Base-by-base conservation (phyloP, 2,797 vertebrate genomes). In the Tragopan temminckii region DNA sequence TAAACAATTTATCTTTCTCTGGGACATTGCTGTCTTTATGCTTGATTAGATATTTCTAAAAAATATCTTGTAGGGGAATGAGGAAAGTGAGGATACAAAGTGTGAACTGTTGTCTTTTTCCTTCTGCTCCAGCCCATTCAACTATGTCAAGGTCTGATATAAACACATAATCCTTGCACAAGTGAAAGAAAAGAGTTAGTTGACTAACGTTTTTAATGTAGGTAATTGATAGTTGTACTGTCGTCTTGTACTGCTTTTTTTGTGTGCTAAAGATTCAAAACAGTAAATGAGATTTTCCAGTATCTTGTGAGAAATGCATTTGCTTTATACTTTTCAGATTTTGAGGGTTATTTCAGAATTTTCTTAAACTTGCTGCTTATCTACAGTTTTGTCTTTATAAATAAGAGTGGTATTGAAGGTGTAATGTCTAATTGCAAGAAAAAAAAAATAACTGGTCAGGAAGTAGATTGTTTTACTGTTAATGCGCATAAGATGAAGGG, bases 301-400 rank as follows among this genome's bases (percentile, higher is more conserved):
- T 72, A 33, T 16, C 40, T 86, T 82, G 17, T 59, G 78, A 85
- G 90, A 88, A 90, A 59, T 35, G 40, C 13, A 4, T 84, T 76
- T 93, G 31, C 43, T 89, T 1, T 50, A 14, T 92, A 40, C 36
- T 77, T 95, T 43, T 89, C 71, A n/a, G 59, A 38, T 76, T 95
- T 94, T 57, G 77, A 57, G 46, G 43, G 36, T 35, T 9, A 69
- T 43, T 90, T 66, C 61, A 33, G 18, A 36, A 7, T 83, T 90
- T 86, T 55, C 42, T 84, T 71, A 35, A 94, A 71, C 29, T 77
- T 89, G 17, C 5, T 85, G 11, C 63, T 38, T 83, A 72, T 71
- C 25, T 66, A 45, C 31, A 55, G 7, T 68, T 66, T 85, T 42
- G 42, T 61, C 53, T 71, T 74, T 16, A 13, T 45, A 69, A 90